These are phyloP conservation scores for Nylanderia fulva DNA, from an alignment of 1,140 invertebrate species.

Conservation along the genomic window DNA sequence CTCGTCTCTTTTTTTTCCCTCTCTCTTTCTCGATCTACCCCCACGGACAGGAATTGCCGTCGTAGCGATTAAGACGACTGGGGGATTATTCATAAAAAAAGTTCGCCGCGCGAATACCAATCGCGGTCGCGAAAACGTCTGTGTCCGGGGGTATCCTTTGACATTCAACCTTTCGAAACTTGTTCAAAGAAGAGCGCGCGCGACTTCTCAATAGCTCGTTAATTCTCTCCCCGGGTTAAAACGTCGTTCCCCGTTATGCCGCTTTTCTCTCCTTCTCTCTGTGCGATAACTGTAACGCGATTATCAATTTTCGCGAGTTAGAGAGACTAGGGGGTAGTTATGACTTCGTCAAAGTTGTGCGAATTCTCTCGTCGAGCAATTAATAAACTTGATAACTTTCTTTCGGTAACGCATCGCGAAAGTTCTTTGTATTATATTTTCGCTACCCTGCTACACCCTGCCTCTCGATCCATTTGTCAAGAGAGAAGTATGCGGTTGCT, in stretches of 20 bases:
- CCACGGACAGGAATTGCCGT: background rate
- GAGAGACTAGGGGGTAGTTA: background rate
- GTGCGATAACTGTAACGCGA: slow-evolving; percentile 36
- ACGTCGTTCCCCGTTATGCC: slow-evolving; percentile 13
- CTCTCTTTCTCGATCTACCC: background rate
- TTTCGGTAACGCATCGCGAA: background rate
- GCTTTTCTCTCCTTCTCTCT: too few species aligned
- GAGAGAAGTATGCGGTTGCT: background rate
- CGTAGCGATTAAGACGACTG: slow-evolving; percentile 34
- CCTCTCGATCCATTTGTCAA: slow-evolving; percentile 23
- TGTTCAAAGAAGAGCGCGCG: slow-evolving; percentile 14
- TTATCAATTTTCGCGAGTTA: slow-evolving; percentile 47
- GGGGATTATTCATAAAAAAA: slow-evolving; percentile 44
- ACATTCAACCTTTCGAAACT: slow-evolving; percentile 34
- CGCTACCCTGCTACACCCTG: background rate
- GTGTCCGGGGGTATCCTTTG: slow-evolving; percentile 14
- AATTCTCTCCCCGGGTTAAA: background rate
- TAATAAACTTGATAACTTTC: slow-evolving; percentile 50
- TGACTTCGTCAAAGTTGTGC: slow-evolving; percentile 20
- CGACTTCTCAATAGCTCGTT: slow-evolving; percentile 55
- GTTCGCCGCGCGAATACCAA: slow-evolving; percentile 20
- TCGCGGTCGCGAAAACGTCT: slow-evolving; percentile 29
- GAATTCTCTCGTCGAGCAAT: slow-evolving; percentile 32
- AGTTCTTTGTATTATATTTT: slow-evolving; percentile 1
- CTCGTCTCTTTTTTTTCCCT: background rate